These are phyloP conservation scores for Scelioninae gen. 2 DNA, from an alignment of 2,888 invertebrate genomes.

Conservation along the genomic window DNA sequence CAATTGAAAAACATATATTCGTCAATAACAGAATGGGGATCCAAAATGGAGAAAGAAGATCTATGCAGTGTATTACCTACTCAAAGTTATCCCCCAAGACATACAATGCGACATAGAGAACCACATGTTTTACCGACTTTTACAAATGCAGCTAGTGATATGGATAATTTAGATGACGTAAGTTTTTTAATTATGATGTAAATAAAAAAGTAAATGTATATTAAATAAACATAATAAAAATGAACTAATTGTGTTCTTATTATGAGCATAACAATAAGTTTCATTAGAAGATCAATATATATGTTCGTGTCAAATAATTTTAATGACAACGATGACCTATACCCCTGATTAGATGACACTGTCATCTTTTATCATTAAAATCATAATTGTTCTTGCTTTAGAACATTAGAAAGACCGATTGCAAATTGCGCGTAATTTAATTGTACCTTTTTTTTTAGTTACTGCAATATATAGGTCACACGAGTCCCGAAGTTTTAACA, in stretches of 20 bases:
- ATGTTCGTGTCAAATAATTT: too few species aligned
- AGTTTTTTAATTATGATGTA: slow-evolving; percentile 68
- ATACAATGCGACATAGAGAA: slow-evolving; percentile 83
- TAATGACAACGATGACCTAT: too few species aligned
- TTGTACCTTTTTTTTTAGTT: slow-evolving; percentile 77
- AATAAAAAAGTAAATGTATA: not conserved
- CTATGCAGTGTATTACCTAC: slow-evolving; percentile 66
- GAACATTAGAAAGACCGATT: too few species aligned
- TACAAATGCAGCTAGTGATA: slow-evolving; percentile 88
- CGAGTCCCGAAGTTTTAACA: slow-evolving; percentile 84
- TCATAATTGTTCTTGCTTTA: not conserved
- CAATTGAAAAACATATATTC: too few species aligned
- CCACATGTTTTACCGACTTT: slow-evolving; percentile 87
- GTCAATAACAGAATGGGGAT: slow-evolving; percentile 63
- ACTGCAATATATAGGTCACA: slow-evolving; percentile 92
- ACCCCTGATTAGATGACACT: too few species aligned
- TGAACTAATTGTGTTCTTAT: not conserved
- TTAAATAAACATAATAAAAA: not conserved
- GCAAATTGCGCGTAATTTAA: too few species aligned
- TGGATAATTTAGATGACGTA: slow-evolving; percentile 95
- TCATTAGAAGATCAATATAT: too few species aligned
- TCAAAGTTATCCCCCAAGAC: slow-evolving; percentile 79
- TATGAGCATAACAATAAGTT: too few species aligned
- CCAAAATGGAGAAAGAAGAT: slow-evolving; percentile 66
- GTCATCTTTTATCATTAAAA: too few species aligned